Conservation (phyloP, 1,140 invertebrate genomes). For the Sinonovacula constricta region DNA sequence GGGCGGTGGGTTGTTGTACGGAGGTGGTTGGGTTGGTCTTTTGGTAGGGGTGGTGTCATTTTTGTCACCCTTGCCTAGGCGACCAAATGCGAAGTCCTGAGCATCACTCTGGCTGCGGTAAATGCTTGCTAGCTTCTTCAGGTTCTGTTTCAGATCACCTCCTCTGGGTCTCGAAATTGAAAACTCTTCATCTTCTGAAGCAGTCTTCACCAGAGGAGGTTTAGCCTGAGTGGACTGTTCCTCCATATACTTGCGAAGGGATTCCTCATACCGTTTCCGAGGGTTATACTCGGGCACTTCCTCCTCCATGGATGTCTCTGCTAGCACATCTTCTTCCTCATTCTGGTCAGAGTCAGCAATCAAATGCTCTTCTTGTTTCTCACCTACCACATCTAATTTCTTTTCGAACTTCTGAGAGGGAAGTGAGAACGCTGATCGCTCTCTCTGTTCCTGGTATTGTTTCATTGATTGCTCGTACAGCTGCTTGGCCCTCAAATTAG, state of each 20-base stretch:
- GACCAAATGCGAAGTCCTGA: neutral
- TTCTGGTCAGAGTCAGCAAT: neutral
- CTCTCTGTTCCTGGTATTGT: slow-evolving; percentile 44
- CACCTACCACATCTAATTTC: slow-evolving; percentile 13
- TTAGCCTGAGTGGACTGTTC: slow-evolving; percentile 33
- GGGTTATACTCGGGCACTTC: slow-evolving; percentile 29
- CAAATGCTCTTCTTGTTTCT: neutral
- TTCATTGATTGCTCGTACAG: slow-evolving; percentile 44
- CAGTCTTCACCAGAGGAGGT: slow-evolving; percentile 40
- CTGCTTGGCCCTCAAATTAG: slow-evolving; percentile 37
- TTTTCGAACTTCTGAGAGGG: slow-evolving; percentile 31
- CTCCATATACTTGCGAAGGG: slow-evolving; percentile 33
- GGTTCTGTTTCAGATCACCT: neutral
- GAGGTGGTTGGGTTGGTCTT: slow-evolving; percentile 39
- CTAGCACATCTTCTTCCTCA: neutral
- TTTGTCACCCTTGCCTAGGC: slow-evolving; percentile 18
- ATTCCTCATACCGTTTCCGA: slow-evolving; percentile 44
- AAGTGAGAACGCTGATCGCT: slow-evolving; percentile 1
- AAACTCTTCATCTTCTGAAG: slow-evolving; percentile 20
- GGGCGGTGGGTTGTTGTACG: slow-evolving; percentile 45
- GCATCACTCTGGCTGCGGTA: slow-evolving; percentile 27
- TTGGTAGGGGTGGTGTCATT: slow-evolving; percentile 23
- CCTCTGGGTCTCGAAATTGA: slow-evolving; percentile 43
- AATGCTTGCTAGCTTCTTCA: neutral
- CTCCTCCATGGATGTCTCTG: slow-evolving; percentile 2